Evolutionary conservation across 2,888 invertebrate genomes (phyloP).

Genomic region (Gortyna flavago): DNA sequence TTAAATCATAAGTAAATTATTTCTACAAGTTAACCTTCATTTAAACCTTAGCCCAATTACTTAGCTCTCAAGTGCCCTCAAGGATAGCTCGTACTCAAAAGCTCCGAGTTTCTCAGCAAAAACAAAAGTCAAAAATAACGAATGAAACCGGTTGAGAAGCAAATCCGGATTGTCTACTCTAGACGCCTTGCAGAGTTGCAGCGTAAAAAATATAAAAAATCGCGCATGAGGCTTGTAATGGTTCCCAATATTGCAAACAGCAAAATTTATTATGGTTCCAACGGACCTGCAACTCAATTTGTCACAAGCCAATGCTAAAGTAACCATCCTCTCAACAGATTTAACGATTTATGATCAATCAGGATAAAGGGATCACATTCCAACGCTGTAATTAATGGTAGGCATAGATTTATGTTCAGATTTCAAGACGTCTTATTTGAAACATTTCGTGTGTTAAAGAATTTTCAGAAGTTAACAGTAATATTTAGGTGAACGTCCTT

Average conservation of each 20-base stretch:
- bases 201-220: constrained; percentile 1
- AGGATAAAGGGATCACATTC: constrained; percentile 37
- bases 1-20: not conserved
- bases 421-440: constrained; percentile 33
- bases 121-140: constrained; percentile 21
- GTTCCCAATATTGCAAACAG: constrained; percentile 3
- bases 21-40: constrained; percentile 6
- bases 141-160: constrained; percentile 45
- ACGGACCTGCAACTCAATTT: constrained; percentile 14
- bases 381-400: constrained; percentile 30
- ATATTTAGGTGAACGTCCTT: not conserved
- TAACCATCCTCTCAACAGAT: constrained; percentile 1
- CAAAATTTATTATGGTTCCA: not conserved
- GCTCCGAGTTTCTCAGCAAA: constrained; percentile 1
- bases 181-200: constrained; percentile 15
- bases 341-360: constrained; percentile 37
- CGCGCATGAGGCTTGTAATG: not conserved
- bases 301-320: constrained; percentile 13
- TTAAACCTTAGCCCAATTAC: constrained; percentile 26
- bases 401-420: constrained; percentile 8
- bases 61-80: constrained; percentile 25
- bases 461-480: not conserved
- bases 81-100: constrained; percentile 14
- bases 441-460: constrained; percentile 34
- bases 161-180: constrained; percentile 46